A percentile compares a stretch with the other conserved stretches of the same genome.
Evolutionary conservation across 2,797 vertebrate species (phyloP).

Genomic region (Coregonus suidteri): DNA sequence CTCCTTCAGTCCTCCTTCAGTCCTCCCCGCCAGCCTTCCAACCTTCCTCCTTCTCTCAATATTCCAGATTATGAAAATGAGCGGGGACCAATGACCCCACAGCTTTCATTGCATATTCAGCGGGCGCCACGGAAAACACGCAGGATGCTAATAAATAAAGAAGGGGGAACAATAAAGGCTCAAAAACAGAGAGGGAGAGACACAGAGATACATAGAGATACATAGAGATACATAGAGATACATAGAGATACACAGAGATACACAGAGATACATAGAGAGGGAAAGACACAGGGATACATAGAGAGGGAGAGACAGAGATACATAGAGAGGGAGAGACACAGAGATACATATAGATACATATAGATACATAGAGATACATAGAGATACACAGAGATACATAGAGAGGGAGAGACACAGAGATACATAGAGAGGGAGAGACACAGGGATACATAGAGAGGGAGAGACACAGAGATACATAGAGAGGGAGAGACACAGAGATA

Average conservation of each 20-base stretch:
- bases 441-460: too few relatives aligned
- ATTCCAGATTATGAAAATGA: conserved; percentile 67
- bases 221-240: too few relatives aligned
- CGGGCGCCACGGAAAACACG: conserved; percentile 54
- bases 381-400: too few relatives aligned
- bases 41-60: conserved; percentile 16
- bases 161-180: conserved; percentile 33
- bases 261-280: background rate
- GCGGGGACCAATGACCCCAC: conserved; percentile 63
- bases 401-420: too few relatives aligned
- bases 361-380: too few relatives aligned
- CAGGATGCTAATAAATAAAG: conserved; percentile 72
- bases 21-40: conserved; percentile 22
- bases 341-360: too few relatives aligned
- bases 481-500: too few relatives aligned
- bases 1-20: background rate
- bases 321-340: too few relatives aligned
- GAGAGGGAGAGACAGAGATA: too few relatives aligned
- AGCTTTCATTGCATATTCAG: conserved; percentile 77
- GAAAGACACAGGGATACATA: background rate
- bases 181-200: conserved; percentile 9
- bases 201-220: background rate
- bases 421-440: too few relatives aligned
- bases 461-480: too few relatives aligned
- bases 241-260: too few relatives aligned